phyloP scores from a whole-genome alignment of 1,140 invertebrate genomes.

The Drosophila seguyi region DNA sequence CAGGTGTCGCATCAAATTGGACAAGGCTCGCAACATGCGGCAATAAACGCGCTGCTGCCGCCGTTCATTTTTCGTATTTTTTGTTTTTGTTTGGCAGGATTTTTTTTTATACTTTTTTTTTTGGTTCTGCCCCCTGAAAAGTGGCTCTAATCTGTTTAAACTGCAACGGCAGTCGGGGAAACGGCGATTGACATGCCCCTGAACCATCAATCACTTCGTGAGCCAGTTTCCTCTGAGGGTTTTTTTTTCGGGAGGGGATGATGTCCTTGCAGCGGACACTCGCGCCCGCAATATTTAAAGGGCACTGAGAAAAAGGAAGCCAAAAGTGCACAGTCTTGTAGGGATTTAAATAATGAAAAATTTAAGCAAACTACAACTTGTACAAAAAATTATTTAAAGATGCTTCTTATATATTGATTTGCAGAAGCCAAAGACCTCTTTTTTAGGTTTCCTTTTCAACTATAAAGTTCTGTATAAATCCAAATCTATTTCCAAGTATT shows the following conservation, averaged over 20 bases:
- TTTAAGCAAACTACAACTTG: no score
- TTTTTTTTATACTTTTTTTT: background rate
- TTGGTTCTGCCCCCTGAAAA: conserved; percentile 46
- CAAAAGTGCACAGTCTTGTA: no score
- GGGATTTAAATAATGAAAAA: no score
- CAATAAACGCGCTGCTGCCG: conserved; percentile 63
- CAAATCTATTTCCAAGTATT: accelerated
- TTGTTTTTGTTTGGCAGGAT: conserved; percentile 11
- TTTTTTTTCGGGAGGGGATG: background rate
- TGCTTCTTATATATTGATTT: background rate
- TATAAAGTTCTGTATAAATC: background rate
- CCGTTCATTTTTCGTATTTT: conserved; percentile 10
- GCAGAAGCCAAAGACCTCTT: background rate
- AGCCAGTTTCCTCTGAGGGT: background rate
- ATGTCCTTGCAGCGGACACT: conserved; percentile 59
- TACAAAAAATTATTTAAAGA: background rate
- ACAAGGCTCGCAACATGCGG: conserved; percentile 71
- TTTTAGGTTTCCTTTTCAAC: background rate
- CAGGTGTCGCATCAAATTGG: conserved; percentile 78
- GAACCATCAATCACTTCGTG: conserved; percentile 79
- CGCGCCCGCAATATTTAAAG: conserved; percentile 7
- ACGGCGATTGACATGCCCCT: conserved; percentile 76
- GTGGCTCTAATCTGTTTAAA: conserved; percentile 83
- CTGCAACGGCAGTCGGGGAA: conserved; percentile 59
- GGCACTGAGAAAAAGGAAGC: background rate